These are phyloP conservation scores for Enteromius unitaeniatus DNA, from an alignment of 2,797 vertebrate genomes.

Conservation along the genomic window DNA sequence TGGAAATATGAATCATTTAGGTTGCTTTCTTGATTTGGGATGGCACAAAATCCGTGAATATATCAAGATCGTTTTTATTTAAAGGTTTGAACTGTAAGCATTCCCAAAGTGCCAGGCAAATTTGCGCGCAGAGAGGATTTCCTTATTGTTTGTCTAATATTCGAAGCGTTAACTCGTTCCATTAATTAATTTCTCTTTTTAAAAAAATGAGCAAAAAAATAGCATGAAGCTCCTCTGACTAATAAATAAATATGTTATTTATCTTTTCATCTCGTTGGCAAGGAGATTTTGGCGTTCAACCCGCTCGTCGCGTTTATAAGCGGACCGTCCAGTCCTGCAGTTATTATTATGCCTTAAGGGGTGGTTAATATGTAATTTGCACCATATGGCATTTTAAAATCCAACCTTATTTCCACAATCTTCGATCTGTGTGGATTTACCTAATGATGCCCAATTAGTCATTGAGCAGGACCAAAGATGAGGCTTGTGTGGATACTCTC, in stretches of 20 bases:
- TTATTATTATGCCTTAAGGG: slow-evolving; percentile 76
- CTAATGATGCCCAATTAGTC: slow-evolving; percentile 94
- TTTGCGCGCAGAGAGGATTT: slow-evolving; percentile 75
- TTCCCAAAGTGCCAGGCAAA: slow-evolving; percentile 33
- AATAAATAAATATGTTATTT: slow-evolving; percentile 72
- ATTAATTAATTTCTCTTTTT: slow-evolving; percentile 63
- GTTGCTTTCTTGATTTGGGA: slow-evolving; percentile 22
- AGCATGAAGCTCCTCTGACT: slow-evolving; percentile 63
- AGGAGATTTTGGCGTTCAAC: slow-evolving; percentile 79
- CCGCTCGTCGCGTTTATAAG: slow-evolving; percentile 68
- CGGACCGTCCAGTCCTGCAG: slow-evolving; percentile 67
- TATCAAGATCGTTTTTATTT: not conserved
- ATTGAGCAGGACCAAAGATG: slow-evolving; percentile 85
- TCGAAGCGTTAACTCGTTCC: slow-evolving; percentile 25
- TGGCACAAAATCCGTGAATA: not conserved
- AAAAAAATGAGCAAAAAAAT: slow-evolving; percentile 64
- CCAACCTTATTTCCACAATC: slow-evolving; percentile 79
- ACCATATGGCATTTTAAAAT: slow-evolving; percentile 93
- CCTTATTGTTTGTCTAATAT: slow-evolving; percentile 15
- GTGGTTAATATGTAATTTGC: slow-evolving; percentile 98
- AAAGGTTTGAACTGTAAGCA: not conserved
- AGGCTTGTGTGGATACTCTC: slow-evolving; percentile 83
- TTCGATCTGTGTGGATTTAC: slow-evolving; percentile 85
- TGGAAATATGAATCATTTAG: not conserved
- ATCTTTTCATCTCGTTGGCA: slow-evolving; percentile 77